Conservation (phyloP, 2,797 vertebrate species). For the Vultur gryphus region DNA sequence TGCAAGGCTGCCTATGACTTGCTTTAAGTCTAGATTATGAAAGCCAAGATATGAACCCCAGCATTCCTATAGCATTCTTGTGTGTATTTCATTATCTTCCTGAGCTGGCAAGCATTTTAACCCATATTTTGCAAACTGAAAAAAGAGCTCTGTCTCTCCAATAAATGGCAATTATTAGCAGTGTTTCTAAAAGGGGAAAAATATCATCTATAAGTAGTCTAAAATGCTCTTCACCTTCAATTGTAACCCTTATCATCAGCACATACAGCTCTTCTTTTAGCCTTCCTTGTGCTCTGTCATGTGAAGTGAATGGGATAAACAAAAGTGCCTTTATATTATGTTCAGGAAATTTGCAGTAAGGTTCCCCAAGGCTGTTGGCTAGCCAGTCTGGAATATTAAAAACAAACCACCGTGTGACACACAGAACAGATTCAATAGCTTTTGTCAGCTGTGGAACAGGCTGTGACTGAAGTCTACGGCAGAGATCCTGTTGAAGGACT, state of each 20-base stretch:
- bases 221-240: not conserved
- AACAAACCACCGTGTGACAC: not conserved
- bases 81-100: not conserved
- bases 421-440: not conserved
- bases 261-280: not conserved
- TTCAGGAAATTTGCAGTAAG: slow-evolving; percentile 24
- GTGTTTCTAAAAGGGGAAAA: not conserved
- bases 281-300: not conserved
- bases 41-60: not conserved
- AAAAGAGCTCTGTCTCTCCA: not conserved
- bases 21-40: not conserved
- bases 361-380: slow-evolving; percentile 7
- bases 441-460: not conserved
- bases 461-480: not conserved
- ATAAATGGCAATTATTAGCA: not conserved
- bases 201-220: not conserved
- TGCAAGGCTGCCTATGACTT: not conserved
- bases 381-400: not conserved
- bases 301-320: not conserved
- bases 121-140: not conserved
- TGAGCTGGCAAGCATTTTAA: not conserved
- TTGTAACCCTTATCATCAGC: not conserved
- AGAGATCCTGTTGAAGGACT: not conserved
- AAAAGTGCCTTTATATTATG: slow-evolving; percentile 8
- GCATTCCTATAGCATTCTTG: not conserved